Conservation (phyloP, 2,797 vertebrate genomes). For the Echeneis naucrates region DNA sequence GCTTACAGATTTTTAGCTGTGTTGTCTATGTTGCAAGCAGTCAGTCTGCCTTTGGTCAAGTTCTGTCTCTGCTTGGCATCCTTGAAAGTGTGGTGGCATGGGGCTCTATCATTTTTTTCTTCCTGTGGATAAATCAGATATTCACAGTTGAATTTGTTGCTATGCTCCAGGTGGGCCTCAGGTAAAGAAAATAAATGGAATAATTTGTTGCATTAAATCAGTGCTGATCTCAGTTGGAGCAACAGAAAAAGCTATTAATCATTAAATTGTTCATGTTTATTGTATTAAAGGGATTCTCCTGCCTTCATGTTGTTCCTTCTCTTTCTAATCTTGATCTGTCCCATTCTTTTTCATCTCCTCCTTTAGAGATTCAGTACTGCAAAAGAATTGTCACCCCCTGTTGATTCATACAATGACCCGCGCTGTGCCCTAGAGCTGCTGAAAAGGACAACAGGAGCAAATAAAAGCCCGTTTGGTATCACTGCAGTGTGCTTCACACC, state of each 20-base stretch:
- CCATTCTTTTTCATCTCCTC: slow-evolving; percentile 40
- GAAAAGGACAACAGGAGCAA: slow-evolving; percentile 75
- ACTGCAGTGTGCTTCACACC: slow-evolving; percentile 77
- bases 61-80: slow-evolving; percentile 13
- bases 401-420: slow-evolving; percentile 84
- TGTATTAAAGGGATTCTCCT: neutral
- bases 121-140: slow-evolving; percentile 33
- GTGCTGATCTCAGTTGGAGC: slow-evolving; percentile 25
- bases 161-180: slow-evolving; percentile 23
- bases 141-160: slow-evolving; percentile 39
- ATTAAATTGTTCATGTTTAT: neutral
- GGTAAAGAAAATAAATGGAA: slow-evolving; percentile 15
- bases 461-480: slow-evolving; percentile 84
- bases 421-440: slow-evolving; percentile 77
- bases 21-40: neutral
- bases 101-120: slow-evolving; percentile 1
- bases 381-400: slow-evolving; percentile 85
- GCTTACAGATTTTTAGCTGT: neutral
- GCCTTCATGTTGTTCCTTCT: neutral
- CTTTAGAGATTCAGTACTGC: slow-evolving; percentile 81
- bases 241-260: slow-evolving; percentile 10
- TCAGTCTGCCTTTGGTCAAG: slow-evolving; percentile 11
- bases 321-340: neutral
- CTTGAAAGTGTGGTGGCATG: slow-evolving; percentile 8
- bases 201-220: slow-evolving; percentile 12